phyloP scores from a whole-genome alignment of 1,140 invertebrate species.

The Magallana angulata region DNA sequence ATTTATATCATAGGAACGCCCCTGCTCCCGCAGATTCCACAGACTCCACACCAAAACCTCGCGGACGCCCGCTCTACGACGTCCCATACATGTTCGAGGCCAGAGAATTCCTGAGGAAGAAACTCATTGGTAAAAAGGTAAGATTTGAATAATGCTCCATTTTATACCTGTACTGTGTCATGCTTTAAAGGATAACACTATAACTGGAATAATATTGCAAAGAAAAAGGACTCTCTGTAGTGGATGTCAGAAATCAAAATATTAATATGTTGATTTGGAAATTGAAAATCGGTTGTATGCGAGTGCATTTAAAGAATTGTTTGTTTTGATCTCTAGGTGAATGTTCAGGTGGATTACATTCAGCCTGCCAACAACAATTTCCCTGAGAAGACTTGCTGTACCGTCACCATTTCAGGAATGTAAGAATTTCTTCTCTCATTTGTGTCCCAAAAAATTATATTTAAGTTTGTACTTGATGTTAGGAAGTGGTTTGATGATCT shows the following conservation, averaged over 20 bases:
- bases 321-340: conserved; percentile 80
- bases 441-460: too few species aligned
- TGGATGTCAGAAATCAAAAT: too few species aligned
- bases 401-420: conserved; percentile 86
- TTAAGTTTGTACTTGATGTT: too few species aligned
- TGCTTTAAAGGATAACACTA: too few species aligned
- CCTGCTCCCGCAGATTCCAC: conserved; percentile 53
- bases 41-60: conserved; percentile 68
- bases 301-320: not conserved
- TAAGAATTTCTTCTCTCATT: conserved; percentile 80
- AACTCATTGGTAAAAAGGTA: conserved; percentile 96
- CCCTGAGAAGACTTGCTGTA: conserved; percentile 97
- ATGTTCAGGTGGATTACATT: conserved; percentile 96
- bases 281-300: too few species aligned
- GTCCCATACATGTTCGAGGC: conserved; percentile 99
- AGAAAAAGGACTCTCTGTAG: too few species aligned
- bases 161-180: not conserved
- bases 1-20: conserved; percentile 43
- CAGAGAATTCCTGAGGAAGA: conserved; percentile 96
- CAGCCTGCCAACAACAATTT: conserved; percentile 95
- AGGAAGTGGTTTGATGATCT: too few species aligned
- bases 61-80: conserved; percentile 94
- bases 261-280: too few species aligned
- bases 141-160: not conserved
- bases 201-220: too few species aligned